These are phyloP conservation scores for Drosophila atroscutellata DNA, from an alignment of 2,888 invertebrate genomes.

Conservation along the genomic window DNA sequence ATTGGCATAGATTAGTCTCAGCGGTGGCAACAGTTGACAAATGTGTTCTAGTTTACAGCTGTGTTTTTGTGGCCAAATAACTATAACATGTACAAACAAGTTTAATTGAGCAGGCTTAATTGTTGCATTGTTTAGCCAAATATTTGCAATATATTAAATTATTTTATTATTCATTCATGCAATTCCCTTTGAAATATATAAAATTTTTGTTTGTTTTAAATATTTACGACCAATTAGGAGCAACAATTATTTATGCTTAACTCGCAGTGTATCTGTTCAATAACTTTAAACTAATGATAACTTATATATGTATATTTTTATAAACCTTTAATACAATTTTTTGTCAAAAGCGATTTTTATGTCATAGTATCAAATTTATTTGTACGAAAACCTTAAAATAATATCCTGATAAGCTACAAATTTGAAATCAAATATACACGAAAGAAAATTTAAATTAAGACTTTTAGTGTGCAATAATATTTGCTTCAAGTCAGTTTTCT, in stretches of 20 bases:
- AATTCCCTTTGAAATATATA: conserved; percentile 30
- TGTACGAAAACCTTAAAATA: neutral
- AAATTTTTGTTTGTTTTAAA: conserved; percentile 2
- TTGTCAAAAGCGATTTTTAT: neutral
- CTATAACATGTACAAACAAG: conserved; percentile 35
- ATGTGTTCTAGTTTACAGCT: conserved; percentile 55
- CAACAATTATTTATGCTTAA: conserved; percentile 5
- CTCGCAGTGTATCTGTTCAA: neutral
- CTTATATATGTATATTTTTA: neutral
- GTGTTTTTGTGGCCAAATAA: conserved; percentile 32
- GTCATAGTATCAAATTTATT: neutral
- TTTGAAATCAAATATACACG: neutral
- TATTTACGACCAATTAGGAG: conserved; percentile 14
- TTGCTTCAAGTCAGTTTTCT: neutral
- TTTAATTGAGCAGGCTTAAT: conserved; percentile 54
- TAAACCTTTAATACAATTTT: neutral
- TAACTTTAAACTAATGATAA: neutral
- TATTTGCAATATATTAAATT: conserved; percentile 43
- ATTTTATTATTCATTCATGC: conserved; percentile 26
- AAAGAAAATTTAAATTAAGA: neutral
- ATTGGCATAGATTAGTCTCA: conserved; percentile 61
- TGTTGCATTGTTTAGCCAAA: conserved; percentile 53
- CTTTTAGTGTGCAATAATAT: neutral
- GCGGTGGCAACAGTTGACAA: conserved; percentile 66
- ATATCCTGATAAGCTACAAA: neutral